Evolutionary conservation across 2,113 vertebrate genomes (phyloP).

Genomic region (Cyanoliseus patagonus): DNA sequence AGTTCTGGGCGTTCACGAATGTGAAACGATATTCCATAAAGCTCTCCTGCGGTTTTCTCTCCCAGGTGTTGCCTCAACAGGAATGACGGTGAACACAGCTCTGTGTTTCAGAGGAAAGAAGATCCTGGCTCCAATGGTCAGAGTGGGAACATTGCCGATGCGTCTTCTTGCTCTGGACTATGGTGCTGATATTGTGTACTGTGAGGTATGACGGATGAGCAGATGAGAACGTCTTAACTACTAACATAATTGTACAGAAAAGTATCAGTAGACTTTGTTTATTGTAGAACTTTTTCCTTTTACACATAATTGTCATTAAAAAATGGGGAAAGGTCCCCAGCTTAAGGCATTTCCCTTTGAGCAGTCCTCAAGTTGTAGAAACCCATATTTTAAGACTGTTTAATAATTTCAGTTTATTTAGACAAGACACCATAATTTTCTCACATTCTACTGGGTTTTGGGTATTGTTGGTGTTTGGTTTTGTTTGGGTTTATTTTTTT

Average conservation of each 20-base stretch:
- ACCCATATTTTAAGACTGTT: neutral
- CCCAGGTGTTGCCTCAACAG: neutral
- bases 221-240: neutral
- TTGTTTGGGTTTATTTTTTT: neutral
- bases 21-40: fast-evolving
- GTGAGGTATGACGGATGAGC: constrained; percentile 82
- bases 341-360: neutral
- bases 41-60: neutral
- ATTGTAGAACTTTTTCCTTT: neutral
- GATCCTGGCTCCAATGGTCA: constrained; percentile 94
- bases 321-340: neutral
- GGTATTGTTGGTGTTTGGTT: neutral
- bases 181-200: constrained; percentile 94
- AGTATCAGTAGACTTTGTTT: neutral
- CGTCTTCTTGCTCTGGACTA: constrained; percentile 93
- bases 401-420: neutral
- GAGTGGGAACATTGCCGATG: constrained; percentile 94
- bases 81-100: constrained; percentile 69
- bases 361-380: neutral
- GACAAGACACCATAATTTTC: neutral
- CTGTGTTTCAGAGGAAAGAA: constrained; percentile 84
- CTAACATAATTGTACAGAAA: neutral
- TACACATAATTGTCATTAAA: neutral
- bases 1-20: fast-evolving
- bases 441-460: neutral